Percentiles rank a stretch among this genome's conserved stretches.
phyloP scores from a whole-genome alignment of 2,888 invertebrate genomes.

The Leptopilina myrica region DNA sequence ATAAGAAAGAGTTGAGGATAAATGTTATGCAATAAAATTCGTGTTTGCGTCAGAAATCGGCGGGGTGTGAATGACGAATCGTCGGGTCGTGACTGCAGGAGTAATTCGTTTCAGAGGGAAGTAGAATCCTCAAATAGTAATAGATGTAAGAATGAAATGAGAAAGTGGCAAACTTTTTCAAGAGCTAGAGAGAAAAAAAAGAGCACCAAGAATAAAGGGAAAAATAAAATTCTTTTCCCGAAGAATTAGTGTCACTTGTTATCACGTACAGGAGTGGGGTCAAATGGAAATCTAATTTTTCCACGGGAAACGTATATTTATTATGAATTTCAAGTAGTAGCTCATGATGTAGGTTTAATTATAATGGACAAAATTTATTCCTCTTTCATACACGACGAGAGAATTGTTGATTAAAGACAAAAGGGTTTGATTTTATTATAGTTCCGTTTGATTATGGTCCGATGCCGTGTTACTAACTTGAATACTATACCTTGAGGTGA shows the following conservation, averaged over 20 bases:
- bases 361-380: background rate
- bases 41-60: constrained; percentile 23
- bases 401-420: background rate
- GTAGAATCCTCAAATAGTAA: constrained; percentile 9
- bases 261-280: background rate
- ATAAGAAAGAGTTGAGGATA: background rate
- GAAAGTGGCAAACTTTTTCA: background rate
- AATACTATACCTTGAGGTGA: background rate
- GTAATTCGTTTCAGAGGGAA: constrained; percentile 27
- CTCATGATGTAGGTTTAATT: background rate
- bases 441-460: background rate
- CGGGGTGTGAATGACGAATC: constrained; percentile 30
- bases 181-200: background rate
- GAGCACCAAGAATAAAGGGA: background rate
- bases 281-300: background rate
- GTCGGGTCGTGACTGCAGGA: background rate
- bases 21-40: constrained; percentile 30
- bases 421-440: constrained; percentile 17
- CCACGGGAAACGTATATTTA: too few species aligned
- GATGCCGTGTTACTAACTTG: background rate
- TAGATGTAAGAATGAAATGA: background rate
- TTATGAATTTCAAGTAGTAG: too few species aligned
- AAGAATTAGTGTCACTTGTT: constrained; percentile 13
- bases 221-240: background rate
- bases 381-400: background rate